Evolutionary conservation across 1,140 invertebrate genomes (phyloP), one percentile per base, ranked within the genome.

Genomic region (Acromyrmex echinatior): DNA sequence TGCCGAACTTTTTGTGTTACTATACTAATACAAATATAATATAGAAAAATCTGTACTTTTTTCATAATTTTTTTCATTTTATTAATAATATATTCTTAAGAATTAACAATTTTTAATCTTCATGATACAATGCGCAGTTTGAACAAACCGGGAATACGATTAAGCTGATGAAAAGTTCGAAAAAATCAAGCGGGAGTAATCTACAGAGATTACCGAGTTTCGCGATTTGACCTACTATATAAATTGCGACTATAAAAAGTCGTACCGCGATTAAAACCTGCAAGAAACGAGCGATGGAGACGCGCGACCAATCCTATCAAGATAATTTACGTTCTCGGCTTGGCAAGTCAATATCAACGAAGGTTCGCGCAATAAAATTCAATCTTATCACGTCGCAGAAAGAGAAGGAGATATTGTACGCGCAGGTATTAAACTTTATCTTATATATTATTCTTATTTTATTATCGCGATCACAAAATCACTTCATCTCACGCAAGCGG

Each of bases 191-290:
- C 65, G 21, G 14, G 21, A 45, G 65, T 39, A 58, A 56, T 58
- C n/a, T 45, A 45, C 28, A 25, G n/a, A 81, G 65, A 81, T 71
- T 56, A 25, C 28, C 21, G 10, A 71, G 35, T 21, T 56, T 25
- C 3, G 51, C 35, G 53, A 58, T n/a, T 9, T 10, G 18, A 65
- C 18, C 31, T 25, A 18, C 31, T 14, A 12, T 71, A 60, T 81
- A 81, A 81, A 81, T 71, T n/a, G 53, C 79, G 31, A 58, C 66
- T 56, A 49, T 71, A 81, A 81, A 66, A 81, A 81, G 65, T 21
- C 45, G n/a, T 51, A 10, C 4, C 21, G 49, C 78, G 65, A 81
- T 81, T 81, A 81, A 35, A 81, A 45, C 2, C 56, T 25, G 63
- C 16, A 45, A 39, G 10, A 28, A 45, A 49, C 45, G 51, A 71